phyloP scores from a whole-genome alignment of 92 coral and sea anemone species.

The Epizoanthus fatuus region DNA sequence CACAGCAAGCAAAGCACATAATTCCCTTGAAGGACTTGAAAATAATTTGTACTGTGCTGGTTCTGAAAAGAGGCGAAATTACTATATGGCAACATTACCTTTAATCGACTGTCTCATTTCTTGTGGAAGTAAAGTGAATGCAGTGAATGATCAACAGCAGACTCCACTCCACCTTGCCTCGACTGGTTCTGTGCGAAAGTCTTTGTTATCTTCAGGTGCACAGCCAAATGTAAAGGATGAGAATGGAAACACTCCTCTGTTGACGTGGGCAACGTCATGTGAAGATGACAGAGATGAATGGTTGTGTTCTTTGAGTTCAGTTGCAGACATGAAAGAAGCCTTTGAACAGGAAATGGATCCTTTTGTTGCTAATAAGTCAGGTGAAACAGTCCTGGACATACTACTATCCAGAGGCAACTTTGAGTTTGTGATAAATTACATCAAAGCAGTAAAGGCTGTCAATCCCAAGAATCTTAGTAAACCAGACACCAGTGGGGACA shows the following conservation, averaged over 20 bases:
- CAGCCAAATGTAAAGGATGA: constrained; percentile 6
- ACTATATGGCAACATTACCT: not conserved
- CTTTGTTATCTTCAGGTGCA: not conserved
- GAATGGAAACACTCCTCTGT: constrained; percentile 4
- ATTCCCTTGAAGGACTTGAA: too few relatives aligned
- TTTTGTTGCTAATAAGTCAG: not conserved
- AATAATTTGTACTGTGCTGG: not conserved
- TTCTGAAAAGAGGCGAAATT: not conserved
- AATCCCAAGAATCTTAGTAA: not conserved
- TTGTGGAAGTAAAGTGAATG: constrained; percentile 22
- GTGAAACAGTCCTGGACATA: not conserved
- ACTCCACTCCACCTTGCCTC: constrained; percentile 14
- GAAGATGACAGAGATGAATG: not conserved
- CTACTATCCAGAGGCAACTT: not conserved
- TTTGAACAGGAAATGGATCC: not conserved
- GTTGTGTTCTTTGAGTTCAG: not conserved
- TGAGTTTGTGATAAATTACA: not conserved
- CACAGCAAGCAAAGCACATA: not conserved
- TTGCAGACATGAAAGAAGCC: not conserved
- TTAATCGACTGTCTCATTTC: not conserved
- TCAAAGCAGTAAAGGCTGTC: not conserved
- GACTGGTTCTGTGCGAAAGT: not conserved
- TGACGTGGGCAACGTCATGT: not conserved
- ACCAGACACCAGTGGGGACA: not conserved
- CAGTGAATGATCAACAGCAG: constrained; percentile 1